Percentiles rank a stretch among this genome's conserved stretches.
These are phyloP conservation scores for Rugalucina vietnamica DNA, from an alignment of 2,888 invertebrate genomes.

Conservation along the genomic window DNA sequence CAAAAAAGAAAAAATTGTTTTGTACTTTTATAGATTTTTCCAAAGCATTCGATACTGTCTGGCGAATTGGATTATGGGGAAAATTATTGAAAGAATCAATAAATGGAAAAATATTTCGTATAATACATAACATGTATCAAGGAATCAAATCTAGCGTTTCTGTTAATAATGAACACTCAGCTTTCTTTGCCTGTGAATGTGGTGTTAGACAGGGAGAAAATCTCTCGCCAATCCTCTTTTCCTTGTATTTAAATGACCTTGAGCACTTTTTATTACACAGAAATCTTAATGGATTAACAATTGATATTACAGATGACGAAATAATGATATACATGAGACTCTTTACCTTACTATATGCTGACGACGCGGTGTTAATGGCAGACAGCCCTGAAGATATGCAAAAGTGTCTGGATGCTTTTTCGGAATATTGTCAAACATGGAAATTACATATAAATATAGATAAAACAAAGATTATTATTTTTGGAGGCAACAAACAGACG, in stretches of 20 bases:
- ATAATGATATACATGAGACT: constrained; percentile 28
- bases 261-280: neutral
- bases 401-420: constrained; percentile 27
- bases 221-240: constrained; percentile 29
- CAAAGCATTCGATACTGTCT: constrained; percentile 37
- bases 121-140: constrained; percentile 39
- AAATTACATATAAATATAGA: constrained; percentile 33
- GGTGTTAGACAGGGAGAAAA: constrained; percentile 41
- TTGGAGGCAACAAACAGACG: constrained; percentile 15
- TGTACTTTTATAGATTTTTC: too few relatives aligned
- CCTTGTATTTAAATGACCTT: constrained; percentile 34
- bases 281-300: neutral
- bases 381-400: constrained; percentile 26
- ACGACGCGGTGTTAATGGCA: constrained; percentile 47
- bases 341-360: constrained; percentile 36
- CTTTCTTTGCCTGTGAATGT: neutral
- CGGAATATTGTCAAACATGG: constrained; percentile 42
- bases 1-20: too few relatives aligned
- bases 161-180: constrained; percentile 1
- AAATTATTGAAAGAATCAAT: constrained; percentile 20
- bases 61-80: constrained; percentile 31
- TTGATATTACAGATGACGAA: neutral
- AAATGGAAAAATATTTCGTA: constrained; percentile 35
- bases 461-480: constrained; percentile 39
- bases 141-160: constrained; percentile 33